These are phyloP conservation scores for Palythoa caribaeorum DNA, from an alignment of 92 coral and sea anemone genomes.

Conservation along the genomic window DNA sequence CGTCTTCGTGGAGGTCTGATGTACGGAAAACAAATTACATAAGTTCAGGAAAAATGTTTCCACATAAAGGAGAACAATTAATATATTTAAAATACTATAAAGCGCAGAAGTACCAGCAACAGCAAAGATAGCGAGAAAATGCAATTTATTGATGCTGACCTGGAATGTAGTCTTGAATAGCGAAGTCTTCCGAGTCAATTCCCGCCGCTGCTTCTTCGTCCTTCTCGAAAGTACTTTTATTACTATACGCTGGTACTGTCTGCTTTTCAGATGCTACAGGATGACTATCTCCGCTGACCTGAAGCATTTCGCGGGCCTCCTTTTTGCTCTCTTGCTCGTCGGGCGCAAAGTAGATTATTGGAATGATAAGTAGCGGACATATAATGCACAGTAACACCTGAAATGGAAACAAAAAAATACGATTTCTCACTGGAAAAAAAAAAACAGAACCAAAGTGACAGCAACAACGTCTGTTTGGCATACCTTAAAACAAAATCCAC, in stretches of 20 bases:
- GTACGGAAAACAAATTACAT: background rate
- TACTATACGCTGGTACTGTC: slow-evolving; percentile 35
- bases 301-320: slow-evolving; percentile 28
- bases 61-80: too few species aligned
- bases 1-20: slow-evolving; percentile 83
- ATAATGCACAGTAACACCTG: slow-evolving; percentile 82
- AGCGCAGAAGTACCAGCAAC: too few species aligned
- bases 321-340: slow-evolving; percentile 72
- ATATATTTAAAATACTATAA: too few species aligned
- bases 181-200: slow-evolving; percentile 55
- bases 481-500: too few species aligned
- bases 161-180: slow-evolving; percentile 76
- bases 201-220: slow-evolving; percentile 72
- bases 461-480: too few species aligned
- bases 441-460: too few species aligned
- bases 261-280: background rate
- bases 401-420: background rate
- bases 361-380: slow-evolving; percentile 83
- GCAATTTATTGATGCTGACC: slow-evolving; percentile 39
- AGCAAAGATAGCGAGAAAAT: background rate
- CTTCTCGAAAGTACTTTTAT: slow-evolving; percentile 11
- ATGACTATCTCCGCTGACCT: background rate
- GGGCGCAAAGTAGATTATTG: slow-evolving; percentile 89
- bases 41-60: background rate
- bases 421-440: too few species aligned